Conservation (phyloP, 2,888 invertebrate genomes). For the Synergus japonicus region DNA sequence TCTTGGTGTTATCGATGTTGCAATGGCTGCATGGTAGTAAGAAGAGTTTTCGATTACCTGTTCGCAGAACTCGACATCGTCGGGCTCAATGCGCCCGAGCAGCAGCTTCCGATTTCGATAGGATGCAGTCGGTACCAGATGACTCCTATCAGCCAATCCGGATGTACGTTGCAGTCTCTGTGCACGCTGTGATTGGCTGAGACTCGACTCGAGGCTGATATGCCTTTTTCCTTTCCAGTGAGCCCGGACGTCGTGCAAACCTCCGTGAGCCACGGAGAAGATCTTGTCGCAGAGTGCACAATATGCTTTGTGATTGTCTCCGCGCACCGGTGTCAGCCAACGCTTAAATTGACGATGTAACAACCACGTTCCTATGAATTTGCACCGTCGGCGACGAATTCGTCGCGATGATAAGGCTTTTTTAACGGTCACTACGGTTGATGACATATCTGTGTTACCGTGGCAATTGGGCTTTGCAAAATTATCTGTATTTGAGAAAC, state of each 20-base stretch:
- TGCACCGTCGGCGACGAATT: constrained; percentile 66
- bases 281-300: constrained; percentile 69
- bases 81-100: constrained; percentile 45
- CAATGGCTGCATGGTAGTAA: constrained; percentile 44
- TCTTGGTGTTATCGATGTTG: constrained; percentile 38
- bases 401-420: constrained; percentile 44
- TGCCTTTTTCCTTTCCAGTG: constrained; percentile 73
- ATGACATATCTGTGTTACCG: constrained; percentile 23
- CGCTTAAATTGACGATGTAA: constrained; percentile 65
- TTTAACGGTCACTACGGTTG: constrained; percentile 14
- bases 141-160: constrained; percentile 60
- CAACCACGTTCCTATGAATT: constrained; percentile 68
- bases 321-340: constrained; percentile 67
- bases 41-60: constrained; percentile 59
- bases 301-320: constrained; percentile 67
- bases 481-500: background rate
- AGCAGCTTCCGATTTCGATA: constrained; percentile 55
- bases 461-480: constrained; percentile 19
- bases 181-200: constrained; percentile 41
- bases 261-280: constrained; percentile 70
- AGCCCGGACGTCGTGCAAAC: constrained; percentile 69
- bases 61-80: constrained; percentile 52
- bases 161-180: constrained; percentile 22
- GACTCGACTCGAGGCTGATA: constrained; percentile 62
- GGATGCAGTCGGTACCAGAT: constrained; percentile 56